Percentiles rank a stretch among this genome's conserved stretches.
These are phyloP conservation scores for Darevskia nairensis DNA, from an alignment of 2,797 vertebrate species.

Conservation along the genomic window DNA sequence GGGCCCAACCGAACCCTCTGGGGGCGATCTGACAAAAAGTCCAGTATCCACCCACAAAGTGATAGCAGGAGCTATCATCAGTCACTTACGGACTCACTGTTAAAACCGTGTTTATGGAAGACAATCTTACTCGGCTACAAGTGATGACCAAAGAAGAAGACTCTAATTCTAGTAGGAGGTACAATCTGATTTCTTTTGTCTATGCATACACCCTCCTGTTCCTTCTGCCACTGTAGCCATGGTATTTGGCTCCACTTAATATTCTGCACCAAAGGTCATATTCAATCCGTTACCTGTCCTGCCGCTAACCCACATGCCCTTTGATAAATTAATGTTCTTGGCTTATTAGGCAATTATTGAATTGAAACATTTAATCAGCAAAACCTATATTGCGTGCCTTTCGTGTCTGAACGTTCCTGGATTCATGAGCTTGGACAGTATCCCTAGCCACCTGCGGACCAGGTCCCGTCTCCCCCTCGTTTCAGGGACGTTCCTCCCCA, in stretches of 20 bases:
- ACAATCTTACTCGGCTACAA: too few relatives aligned
- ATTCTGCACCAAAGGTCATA: background rate
- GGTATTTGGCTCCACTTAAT: background rate
- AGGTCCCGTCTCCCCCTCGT: accelerated
- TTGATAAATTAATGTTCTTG: conserved; percentile 13
- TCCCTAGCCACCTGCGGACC: background rate
- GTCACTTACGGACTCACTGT: too few relatives aligned
- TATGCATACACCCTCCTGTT: background rate
- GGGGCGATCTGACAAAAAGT: too few relatives aligned
- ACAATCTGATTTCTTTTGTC: background rate
- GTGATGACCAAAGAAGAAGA: too few relatives aligned
- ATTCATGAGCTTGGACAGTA: background rate
- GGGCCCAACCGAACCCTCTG: too few relatives aligned
- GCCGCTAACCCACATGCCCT: background rate
- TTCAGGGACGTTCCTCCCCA: background rate
- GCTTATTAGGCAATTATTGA: conserved; percentile 12
- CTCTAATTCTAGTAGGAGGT: too few relatives aligned
- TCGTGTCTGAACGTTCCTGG: background rate
- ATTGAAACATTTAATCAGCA: background rate
- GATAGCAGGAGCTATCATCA: too few relatives aligned
- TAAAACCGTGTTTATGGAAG: too few relatives aligned
- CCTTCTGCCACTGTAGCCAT: background rate
- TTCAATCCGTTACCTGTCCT: background rate
- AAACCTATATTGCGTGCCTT: background rate
- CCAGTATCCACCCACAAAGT: too few relatives aligned